Conservation (phyloP, 1,140 invertebrate genomes). For the Halesus radiatus region DNA sequence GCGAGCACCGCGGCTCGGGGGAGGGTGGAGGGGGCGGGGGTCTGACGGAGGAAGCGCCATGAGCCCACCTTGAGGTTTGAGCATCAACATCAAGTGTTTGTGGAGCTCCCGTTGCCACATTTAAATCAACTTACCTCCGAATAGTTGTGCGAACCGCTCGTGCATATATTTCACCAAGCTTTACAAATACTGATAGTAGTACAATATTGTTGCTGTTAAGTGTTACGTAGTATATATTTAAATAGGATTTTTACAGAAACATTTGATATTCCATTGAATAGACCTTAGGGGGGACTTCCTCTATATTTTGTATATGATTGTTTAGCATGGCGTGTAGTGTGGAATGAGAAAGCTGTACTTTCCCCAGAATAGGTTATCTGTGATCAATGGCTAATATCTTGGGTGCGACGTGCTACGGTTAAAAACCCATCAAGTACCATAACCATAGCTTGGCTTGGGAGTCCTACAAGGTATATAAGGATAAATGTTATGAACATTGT, state of each 20-base stretch:
- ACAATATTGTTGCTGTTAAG: constrained; percentile 23
- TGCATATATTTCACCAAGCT: constrained; percentile 12
- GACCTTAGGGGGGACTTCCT: neutral
- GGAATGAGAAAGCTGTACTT: neutral
- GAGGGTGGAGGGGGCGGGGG: constrained; percentile 33
- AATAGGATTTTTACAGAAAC: neutral
- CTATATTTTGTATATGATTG: constrained; percentile 11
- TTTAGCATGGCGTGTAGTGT: neutral
- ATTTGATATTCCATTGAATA: constrained; percentile 27
- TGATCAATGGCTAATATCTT: constrained; percentile 37
- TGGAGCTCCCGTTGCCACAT: neutral
- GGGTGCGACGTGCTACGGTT: neutral
- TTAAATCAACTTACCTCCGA: constrained; percentile 9
- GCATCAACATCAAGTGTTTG: neutral
- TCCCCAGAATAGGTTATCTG: constrained; percentile 25
- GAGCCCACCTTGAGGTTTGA: neutral
- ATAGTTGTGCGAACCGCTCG: neutral
- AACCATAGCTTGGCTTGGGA: constrained; percentile 3
- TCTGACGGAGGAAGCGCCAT: neutral
- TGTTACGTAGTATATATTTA: constrained; percentile 35
- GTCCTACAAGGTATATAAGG: constrained; percentile 35
- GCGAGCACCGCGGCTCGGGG: constrained; percentile 60
- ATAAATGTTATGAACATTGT: constrained; percentile 54
- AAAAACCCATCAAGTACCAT: too few relatives aligned
- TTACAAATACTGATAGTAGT: constrained; percentile 40